Conservation (phyloP, 2,797 vertebrate species). For the Prunella strophiata region DNA sequence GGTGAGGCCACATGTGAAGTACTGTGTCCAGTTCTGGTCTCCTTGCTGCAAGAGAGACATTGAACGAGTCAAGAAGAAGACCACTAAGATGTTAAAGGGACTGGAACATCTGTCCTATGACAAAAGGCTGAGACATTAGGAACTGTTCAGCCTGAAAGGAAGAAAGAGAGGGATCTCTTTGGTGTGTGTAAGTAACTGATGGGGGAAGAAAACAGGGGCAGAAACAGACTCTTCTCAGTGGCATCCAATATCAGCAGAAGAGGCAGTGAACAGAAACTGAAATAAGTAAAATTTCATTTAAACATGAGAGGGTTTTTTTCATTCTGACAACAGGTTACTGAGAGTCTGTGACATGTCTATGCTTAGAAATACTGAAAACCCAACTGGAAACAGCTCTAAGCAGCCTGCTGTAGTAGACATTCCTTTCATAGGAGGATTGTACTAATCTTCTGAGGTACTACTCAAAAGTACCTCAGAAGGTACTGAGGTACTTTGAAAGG, state of each 20-base stretch:
- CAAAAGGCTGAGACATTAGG: neutral
- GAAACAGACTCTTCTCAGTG: neutral
- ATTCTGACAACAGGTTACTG: neutral
- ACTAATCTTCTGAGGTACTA: neutral
- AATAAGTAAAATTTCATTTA: neutral
- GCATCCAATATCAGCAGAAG: neutral
- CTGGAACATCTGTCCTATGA: neutral
- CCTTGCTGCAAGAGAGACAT: neutral
- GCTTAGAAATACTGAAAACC: neutral
- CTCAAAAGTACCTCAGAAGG: neutral
- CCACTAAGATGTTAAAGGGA: neutral
- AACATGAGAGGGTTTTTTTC: neutral
- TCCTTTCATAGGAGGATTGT: neutral
- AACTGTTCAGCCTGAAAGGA: neutral
- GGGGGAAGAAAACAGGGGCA: neutral
- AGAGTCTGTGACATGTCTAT: neutral
- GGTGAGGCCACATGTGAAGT: neutral
- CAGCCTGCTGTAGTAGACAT: neutral
- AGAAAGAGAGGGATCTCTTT: neutral
- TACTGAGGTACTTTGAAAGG: neutral
- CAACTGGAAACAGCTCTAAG: neutral
- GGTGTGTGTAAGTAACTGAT: neutral
- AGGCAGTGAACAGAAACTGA: neutral
- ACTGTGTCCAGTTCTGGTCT: neutral
- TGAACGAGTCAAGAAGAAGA: neutral